A percentile compares a stretch with the other conserved stretches of the same genome.
These are phyloP conservation scores for Protodeltote pygarga DNA, from an alignment of 2,888 invertebrate species.

Conservation along the genomic window DNA sequence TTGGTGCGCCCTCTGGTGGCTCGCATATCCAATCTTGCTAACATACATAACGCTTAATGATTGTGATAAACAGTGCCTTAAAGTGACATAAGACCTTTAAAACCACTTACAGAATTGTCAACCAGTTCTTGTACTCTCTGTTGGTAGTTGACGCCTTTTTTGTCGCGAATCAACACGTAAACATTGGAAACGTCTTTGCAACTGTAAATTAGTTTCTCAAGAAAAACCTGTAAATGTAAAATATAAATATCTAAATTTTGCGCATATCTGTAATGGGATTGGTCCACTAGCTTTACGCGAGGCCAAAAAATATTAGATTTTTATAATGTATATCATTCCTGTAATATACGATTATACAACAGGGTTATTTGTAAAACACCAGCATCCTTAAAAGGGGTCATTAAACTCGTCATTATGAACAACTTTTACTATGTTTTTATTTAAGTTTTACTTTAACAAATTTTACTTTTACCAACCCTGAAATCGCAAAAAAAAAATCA, in stretches of 20 bases:
- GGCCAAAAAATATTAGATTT: too few species aligned
- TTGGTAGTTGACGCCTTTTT: conserved; percentile 86
- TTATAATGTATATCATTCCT: too few species aligned
- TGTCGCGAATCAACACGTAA: conserved; percentile 90
- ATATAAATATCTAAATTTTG: not conserved
- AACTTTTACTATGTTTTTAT: too few species aligned
- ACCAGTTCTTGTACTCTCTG: conserved; percentile 73
- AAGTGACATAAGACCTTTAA: not conserved
- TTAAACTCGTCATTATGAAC: too few species aligned
- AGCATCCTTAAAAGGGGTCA: too few species aligned
- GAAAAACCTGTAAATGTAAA: conserved; percentile 47
- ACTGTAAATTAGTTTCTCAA: conserved; percentile 91
- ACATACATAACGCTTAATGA: not conserved
- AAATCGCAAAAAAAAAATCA: too few species aligned
- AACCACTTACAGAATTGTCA: conserved; percentile 35
- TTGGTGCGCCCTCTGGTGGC: too few species aligned
- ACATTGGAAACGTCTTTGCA: conserved; percentile 90
- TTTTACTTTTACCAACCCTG: too few species aligned
- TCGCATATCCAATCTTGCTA: not conserved
- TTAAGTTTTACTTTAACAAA: too few species aligned
- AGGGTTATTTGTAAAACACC: too few species aligned
- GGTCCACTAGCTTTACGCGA: too few species aligned
- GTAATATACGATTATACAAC: too few species aligned
- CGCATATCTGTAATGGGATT: not conserved
- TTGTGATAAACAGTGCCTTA: not conserved